These are phyloP conservation scores for Dendrolimus pini DNA, from an alignment of 2,888 invertebrate genomes.

Conservation along the genomic window DNA sequence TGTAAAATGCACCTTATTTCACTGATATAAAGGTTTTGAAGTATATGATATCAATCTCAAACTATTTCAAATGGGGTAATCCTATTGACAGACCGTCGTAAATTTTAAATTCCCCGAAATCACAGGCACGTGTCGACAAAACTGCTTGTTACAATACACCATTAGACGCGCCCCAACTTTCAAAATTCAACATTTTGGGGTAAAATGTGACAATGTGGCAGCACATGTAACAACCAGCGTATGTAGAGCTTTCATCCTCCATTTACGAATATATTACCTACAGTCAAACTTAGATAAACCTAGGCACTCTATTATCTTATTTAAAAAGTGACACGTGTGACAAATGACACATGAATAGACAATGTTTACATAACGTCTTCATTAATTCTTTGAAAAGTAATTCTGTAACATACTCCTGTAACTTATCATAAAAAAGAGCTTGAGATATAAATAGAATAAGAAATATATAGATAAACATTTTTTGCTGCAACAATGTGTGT, in stretches of 20 bases:
- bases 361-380: no score
- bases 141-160: slow-evolving; percentile 42
- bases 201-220: slow-evolving; percentile 41
- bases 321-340: no score
- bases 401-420: no score
- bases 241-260: slow-evolving; percentile 20
- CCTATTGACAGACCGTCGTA: slow-evolving; percentile 18
- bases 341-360: no score
- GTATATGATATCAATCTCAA: no score
- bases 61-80: neutral
- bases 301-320: no score
- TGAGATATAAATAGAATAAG: no score
- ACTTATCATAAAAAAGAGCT: no score
- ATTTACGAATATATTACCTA: neutral
- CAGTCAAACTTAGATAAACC: neutral
- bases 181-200: slow-evolving; percentile 42
- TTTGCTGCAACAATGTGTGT: no score
- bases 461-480: no score
- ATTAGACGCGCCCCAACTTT: slow-evolving; percentile 43
- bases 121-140: slow-evolving; percentile 42
- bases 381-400: no score
- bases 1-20: neutral
- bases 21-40: no score
- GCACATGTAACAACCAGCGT: slow-evolving; percentile 23
- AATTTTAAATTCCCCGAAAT: slow-evolving; percentile 33